Base-by-base conservation (phyloP, 2,888 invertebrate genomes). In the Papilio gigon region DNA sequence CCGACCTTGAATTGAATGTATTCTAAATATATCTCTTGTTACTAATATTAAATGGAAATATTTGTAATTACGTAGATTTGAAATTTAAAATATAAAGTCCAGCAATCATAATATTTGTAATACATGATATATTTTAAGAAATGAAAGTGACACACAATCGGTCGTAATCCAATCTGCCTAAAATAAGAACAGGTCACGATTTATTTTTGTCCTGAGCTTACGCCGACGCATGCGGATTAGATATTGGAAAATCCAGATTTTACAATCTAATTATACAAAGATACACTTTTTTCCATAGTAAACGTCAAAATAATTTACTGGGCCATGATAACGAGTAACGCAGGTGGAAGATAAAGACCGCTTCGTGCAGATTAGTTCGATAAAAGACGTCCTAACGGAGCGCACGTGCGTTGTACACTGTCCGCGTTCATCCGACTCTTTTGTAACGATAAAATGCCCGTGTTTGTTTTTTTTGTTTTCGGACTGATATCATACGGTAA, bases 271-370 rank as follows among this genome's bases (percentile, higher is more conserved):
- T 71, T 68, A 65, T 65, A 53, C 42, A 35, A 37, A 53, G 65
- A 67, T 71, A 69, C 42, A 33, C 72, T 77, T 78, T 82, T 83
- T 85, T 84, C 80, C 79, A 80, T 73, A 75, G 68, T 65, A 77
- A 80, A 81, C 77, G 79, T 81, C 81, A 79, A 82, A 85, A 81
- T 86, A 86, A 88, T 87, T 86, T 88, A 89, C 78, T 78, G 78
- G 75, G 79, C 76, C 75, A 72, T 79, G 90, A 89, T 89, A 90
- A 87, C 79, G 74, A 73, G 72, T 75, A 71, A 75, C 73, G 53
- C 65, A 65, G 79, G 78, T 72, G 75, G 79, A 74, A 85, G 88
- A 88, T 88, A 88, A 87, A 76, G 79, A 74, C 75, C 79, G 80
- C 78, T 78, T 74, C 73, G 71, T 73, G 70, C 69, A 84, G 86